Percentiles rank a stretch among this genome's conserved stretches.
Evolutionary conservation across 23 tunicate species (phyloP).

Genomic region (Phallusia fumigata): DNA sequence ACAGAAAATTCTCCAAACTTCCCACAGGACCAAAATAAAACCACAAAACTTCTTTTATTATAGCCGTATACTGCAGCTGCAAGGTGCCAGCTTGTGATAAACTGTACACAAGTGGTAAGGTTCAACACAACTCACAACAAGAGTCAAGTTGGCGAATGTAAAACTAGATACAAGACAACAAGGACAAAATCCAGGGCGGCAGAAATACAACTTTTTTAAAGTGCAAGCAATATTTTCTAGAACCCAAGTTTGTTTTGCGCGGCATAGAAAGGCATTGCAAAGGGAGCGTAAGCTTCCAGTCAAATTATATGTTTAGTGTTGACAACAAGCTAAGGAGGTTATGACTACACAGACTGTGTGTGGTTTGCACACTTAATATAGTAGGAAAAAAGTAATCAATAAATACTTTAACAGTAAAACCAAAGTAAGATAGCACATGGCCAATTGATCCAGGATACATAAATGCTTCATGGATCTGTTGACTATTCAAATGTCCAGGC

Average conservation of each 20-base stretch:
- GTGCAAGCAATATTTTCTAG: neutral
- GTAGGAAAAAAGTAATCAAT: neutral
- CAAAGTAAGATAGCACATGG: too few relatives aligned
- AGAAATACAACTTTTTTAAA: neutral
- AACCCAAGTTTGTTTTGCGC: neutral
- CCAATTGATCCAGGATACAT: too few relatives aligned
- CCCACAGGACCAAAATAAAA: neutral
- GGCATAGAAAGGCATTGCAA: neutral
- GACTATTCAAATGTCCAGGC: too few relatives aligned
- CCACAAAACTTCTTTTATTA: slow-evolving; percentile 1
- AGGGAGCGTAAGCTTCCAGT: too few relatives aligned
- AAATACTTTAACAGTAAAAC: neutral
- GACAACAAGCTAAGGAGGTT: too few relatives aligned
- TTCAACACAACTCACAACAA: neutral
- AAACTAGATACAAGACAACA: neutral
- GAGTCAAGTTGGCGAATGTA: neutral
- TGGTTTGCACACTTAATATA: too few relatives aligned
- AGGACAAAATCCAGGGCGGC: neutral
- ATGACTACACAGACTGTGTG: too few relatives aligned
- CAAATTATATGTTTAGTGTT: too few relatives aligned
- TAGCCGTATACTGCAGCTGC: slow-evolving; percentile 13
- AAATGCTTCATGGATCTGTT: too few relatives aligned
- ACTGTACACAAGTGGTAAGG: neutral
- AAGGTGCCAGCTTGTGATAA: neutral
- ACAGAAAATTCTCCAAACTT: slow-evolving; percentile 2